These are phyloP conservation scores for Zeuzera pyrina DNA, from an alignment of 2,888 invertebrate genomes.

Conservation along the genomic window DNA sequence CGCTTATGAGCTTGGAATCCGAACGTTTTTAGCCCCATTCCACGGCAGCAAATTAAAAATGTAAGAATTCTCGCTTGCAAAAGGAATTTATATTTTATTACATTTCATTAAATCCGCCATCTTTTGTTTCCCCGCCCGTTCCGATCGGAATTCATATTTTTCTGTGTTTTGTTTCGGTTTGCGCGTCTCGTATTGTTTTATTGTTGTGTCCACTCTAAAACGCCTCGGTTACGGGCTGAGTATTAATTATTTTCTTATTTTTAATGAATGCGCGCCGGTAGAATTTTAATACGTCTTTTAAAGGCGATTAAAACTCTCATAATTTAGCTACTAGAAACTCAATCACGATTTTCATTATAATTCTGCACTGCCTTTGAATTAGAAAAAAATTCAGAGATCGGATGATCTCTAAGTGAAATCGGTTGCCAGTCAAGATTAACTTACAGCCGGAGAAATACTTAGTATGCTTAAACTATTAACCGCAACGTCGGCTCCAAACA, in stretches of 20 bases:
- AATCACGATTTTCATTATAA: slow-evolving; percentile 48
- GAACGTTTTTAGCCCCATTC: slow-evolving; percentile 62
- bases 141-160: slow-evolving; percentile 72
- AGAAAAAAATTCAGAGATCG: slow-evolving; percentile 15
- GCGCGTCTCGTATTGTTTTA: slow-evolving; percentile 63
- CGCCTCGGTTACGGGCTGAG: slow-evolving; percentile 51
- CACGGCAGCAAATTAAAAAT: slow-evolving; percentile 68
- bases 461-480: slow-evolving; percentile 55
- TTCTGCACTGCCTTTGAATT: slow-evolving; percentile 23
- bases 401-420: slow-evolving; percentile 34
- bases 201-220: slow-evolving; percentile 57
- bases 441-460: slow-evolving; percentile 29
- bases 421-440: slow-evolving; percentile 53
- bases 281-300: slow-evolving; percentile 45
- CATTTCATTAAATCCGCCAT: slow-evolving; percentile 72
- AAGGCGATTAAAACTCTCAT: slow-evolving; percentile 44
- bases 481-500: slow-evolving; percentile 49
- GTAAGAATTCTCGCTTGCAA: slow-evolving; percentile 70
- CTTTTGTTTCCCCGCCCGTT: slow-evolving; percentile 66
- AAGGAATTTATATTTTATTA: slow-evolving; percentile 72
- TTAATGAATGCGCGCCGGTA: slow-evolving; percentile 52
- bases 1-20: slow-evolving; percentile 61
- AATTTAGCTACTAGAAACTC: slow-evolving; percentile 41
- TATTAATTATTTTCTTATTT: slow-evolving; percentile 72
- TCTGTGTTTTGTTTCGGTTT: slow-evolving; percentile 70